Conservation (phyloP, 2,113 vertebrate genomes). For the Neolamprologus falcicula region DNA sequence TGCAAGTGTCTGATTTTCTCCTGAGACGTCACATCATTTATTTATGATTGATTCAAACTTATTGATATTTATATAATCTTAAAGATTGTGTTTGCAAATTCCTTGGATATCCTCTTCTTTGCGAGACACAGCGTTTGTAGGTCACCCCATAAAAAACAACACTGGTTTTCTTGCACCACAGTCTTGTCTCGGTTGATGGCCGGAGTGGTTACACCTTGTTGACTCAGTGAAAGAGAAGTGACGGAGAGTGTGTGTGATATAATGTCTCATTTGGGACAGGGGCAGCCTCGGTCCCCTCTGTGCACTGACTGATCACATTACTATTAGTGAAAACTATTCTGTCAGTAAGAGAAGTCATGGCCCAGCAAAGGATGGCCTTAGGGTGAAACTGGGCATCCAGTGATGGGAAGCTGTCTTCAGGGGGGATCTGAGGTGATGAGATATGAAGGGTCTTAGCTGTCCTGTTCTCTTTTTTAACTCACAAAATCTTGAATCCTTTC, state of each 20-base stretch:
- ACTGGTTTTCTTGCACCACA: neutral
- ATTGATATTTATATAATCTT: neutral
- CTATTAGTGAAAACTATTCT: conserved; percentile 47
- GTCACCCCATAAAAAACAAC: neutral
- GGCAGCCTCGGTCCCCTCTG: conserved; percentile 42
- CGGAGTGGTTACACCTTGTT: conserved; percentile 5
- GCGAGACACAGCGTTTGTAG: neutral
- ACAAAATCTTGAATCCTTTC: neutral
- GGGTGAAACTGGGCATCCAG: conserved; percentile 27
- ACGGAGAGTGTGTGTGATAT: conserved; percentile 40
- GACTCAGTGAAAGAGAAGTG: conserved; percentile 27
- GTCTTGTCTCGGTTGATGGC: neutral
- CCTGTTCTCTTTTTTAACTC: neutral
- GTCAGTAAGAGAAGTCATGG: conserved; percentile 52
- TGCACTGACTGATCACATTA: conserved; percentile 65
- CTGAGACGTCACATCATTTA: neutral
- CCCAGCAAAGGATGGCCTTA: neutral
- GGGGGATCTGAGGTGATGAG: conserved; percentile 34
- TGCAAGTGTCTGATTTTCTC: neutral
- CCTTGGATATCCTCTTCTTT: neutral
- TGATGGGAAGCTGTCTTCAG: conserved; percentile 19
- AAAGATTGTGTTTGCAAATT: neutral
- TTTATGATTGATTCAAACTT: neutral
- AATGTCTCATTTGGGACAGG: conserved; percentile 48
- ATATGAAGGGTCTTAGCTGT: conserved; percentile 30